These are phyloP conservation scores for Channallabes apus DNA, from an alignment of 2,797 vertebrate genomes.

Conservation along the genomic window DNA sequence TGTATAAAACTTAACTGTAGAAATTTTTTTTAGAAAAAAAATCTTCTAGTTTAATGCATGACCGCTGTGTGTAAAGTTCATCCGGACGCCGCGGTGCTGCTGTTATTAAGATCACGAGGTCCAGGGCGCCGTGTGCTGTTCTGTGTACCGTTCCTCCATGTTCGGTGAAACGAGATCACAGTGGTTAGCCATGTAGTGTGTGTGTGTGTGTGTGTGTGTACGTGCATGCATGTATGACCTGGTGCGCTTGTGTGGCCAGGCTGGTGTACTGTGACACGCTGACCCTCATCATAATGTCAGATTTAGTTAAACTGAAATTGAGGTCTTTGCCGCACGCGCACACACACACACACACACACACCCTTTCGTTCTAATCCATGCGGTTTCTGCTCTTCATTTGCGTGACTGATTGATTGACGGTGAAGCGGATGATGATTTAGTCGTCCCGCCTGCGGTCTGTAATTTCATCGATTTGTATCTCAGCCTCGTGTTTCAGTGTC, in stretches of 20 bases:
- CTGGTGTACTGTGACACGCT: constrained; percentile 11
- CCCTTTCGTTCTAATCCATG: not conserved
- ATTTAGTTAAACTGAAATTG: constrained; percentile 10
- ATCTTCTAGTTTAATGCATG: not conserved
- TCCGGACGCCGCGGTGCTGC: not conserved
- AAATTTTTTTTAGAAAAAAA: not conserved
- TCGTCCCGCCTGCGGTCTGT: not conserved
- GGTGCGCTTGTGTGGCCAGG: not conserved
- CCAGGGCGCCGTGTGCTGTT: not conserved
- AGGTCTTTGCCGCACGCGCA: not conserved
- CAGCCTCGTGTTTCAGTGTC: not conserved
- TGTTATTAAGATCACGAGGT: not conserved
- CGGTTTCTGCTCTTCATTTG: constrained; percentile 28
- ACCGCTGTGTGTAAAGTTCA: not conserved
- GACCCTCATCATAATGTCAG: constrained; percentile 12
- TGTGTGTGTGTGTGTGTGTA: not conserved
- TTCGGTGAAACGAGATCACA: constrained; percentile 1
- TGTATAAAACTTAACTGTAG: too few relatives aligned
- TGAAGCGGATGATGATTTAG: constrained; percentile 17
- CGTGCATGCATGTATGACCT: not conserved
- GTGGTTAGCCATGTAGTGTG: not conserved
- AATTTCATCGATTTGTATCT: constrained; percentile 28
- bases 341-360: not conserved
- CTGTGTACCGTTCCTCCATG: not conserved
- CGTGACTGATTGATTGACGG: constrained; percentile 26